Evolutionary conservation across 2,113 vertebrate species (phyloP), one percentile per base, ranked within the genome.

Genomic region (Probosciger aterrimus): DNA sequence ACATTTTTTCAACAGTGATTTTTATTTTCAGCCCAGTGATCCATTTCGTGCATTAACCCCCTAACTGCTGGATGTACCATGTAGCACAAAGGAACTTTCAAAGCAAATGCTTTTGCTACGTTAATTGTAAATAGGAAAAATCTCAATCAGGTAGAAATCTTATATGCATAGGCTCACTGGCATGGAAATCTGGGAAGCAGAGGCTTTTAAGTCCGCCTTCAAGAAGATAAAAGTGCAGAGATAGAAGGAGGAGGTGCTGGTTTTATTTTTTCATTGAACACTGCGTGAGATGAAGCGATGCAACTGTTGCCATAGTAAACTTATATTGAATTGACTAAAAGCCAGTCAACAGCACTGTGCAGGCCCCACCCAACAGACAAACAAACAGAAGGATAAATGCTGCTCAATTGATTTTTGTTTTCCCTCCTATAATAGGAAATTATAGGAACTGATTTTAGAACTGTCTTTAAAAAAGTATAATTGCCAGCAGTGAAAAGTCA

Each of bases 21-120:
- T 98, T 98, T 98, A 96, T 97, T 98, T 98, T 98, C 95, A 97
- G 84, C 78, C 88, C 87, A 96, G 91, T 97, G 92, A 98, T 97
- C 95, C 95, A 95, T 97, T 98, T 97, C 49, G 9, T 92, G 82
- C 78, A 81, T 98, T 98, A 98, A 98, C 97, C 95, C 97, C 30
- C 68, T 95, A 96, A 86, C 44, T 55, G 30, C 97, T 78, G 93
- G 87, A 46, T 62, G 59, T 68, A 68, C 53, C 1, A 5, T n/a
- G 25, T 75, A 52, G 88, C 78, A 94, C 77, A 96, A 96, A 96
- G 82, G 64, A 96, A 52, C 47, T 96, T 96, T 90, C 28, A 50
- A 88, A 69, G 63, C 28, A 94, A 93, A 86, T 74, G 15, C 30
- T 60, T 82, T 65, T 39, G 24, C 74, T 60, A 57, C 25, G 47